Evolutionary conservation across 2,888 invertebrate species (phyloP), one percentile per base, ranked within the genome.

Genomic region (Drosophila merina): DNA sequence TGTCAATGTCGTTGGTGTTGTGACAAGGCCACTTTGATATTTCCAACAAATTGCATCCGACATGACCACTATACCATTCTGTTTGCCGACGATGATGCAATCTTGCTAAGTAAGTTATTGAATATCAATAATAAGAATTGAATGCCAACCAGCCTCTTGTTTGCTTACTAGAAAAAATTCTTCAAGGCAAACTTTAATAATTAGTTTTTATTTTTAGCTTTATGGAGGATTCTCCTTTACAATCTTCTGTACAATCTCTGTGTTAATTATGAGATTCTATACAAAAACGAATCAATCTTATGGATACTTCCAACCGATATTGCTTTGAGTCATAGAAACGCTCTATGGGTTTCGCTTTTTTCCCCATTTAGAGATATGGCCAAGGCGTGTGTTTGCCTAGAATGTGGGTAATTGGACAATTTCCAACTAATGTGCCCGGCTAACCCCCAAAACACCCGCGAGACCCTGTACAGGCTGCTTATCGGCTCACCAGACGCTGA

Each of bases 371-470:
- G 20, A 12, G 44, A 25, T 30, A 33, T 12, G 33, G 25, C 12
- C 25, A 6, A 48, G 60, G 25, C 9, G 30, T 54, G 8, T 25
- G 57, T 57, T 57, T 57, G 57, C 14, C 60, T 12, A 12, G 48
- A 57, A 62, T 58, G 57, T 57, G 57, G 60, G 57, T 57, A 62
- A 62, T 62, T 62, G 60, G 60, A 57, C 48, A 49, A 48, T 60
- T 62, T 62, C 31, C 57, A 42, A 48, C 58, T 49, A 62, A 57
- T 62, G 57, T 48, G 48, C 14, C n/a, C 8, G 25, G 44, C 44
- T 44, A 44, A 44, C 44, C 44, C 44, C 25, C 44, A 25, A 9
- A 36, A 36, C n/a, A 36, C 36, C 36, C 36, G 36, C 36, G 36
- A 4, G 36, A 36, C 36, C 36, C 36, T 6, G 36, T 33, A 6